These are phyloP conservation scores for Hyposoter dolosus DNA, from an alignment of 2,888 invertebrate species.

Conservation along the genomic window DNA sequence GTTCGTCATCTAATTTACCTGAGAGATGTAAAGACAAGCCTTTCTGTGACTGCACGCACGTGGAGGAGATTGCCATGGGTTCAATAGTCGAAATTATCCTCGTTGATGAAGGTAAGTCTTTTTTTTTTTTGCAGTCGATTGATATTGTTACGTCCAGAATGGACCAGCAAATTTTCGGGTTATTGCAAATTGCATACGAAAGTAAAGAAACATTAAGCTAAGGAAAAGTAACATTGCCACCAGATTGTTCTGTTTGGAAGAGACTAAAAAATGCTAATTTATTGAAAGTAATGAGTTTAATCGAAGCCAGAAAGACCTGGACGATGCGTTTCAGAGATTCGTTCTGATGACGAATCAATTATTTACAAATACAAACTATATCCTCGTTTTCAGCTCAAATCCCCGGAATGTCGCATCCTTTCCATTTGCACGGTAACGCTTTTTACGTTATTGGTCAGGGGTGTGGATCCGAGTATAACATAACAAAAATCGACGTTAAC, in stretches of 20 bases:
- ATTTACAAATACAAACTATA: not conserved
- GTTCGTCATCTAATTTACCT: conserved; percentile 91
- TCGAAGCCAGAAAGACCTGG: not conserved
- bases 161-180: not conserved
- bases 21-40: conserved; percentile 32
- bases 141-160: too few species aligned
- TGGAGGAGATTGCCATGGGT: conserved; percentile 89
- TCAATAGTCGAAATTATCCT: conserved; percentile 94
- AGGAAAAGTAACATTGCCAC: too few species aligned
- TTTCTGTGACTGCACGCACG: conserved; percentile 86
- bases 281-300: not conserved
- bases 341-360: not conserved
- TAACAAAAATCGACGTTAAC: conserved; percentile 16
- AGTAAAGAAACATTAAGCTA: not conserved
- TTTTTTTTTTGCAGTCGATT: too few species aligned
- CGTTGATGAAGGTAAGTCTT: conserved; percentile 91
- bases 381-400: conserved; percentile 88
- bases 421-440: conserved; percentile 94
- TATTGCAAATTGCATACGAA: not conserved
- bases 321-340: not conserved
- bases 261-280: too few species aligned
- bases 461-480: conserved; percentile 28
- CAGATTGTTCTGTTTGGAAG: too few species aligned
- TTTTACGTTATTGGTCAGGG: conserved; percentile 94
- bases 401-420: conserved; percentile 92